phyloP scores from a whole-genome alignment of 30 jellyfish, hydroid and myxozoan genomes.

The Catostylus mosaicus region DNA sequence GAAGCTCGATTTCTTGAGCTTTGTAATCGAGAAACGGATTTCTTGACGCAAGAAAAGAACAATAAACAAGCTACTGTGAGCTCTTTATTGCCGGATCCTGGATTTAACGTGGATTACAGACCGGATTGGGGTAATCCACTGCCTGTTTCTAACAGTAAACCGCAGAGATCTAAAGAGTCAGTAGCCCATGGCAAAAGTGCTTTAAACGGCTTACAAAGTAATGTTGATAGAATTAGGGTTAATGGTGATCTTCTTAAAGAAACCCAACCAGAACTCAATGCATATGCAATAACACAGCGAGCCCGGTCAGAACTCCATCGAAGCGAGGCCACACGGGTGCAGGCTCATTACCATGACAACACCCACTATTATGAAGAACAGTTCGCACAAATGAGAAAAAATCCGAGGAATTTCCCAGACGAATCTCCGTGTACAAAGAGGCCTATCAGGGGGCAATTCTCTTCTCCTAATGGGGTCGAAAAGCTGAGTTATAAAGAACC shows the following conservation, averaged over 20 bases:
- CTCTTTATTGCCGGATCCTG: background rate
- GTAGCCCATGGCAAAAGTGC: background rate
- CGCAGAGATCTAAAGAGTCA: background rate
- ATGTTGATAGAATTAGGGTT: background rate
- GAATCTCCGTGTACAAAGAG: background rate
- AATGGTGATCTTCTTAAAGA: background rate
- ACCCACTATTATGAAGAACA: background rate
- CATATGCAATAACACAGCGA: background rate
- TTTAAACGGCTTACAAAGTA: background rate
- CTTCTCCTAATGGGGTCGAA: constrained; percentile 5
- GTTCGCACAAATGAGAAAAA: background rate
- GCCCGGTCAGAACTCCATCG: background rate
- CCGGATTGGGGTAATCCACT: background rate
- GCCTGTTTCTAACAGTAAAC: background rate
- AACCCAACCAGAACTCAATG: background rate
- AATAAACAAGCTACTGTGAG: background rate
- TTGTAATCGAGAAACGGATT: background rate
- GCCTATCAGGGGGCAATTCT: constrained; percentile 1
- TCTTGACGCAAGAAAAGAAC: background rate
- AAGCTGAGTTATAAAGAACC: background rate
- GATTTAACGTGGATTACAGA: background rate
- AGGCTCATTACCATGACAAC: constrained; percentile 8
- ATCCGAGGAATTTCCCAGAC: background rate
- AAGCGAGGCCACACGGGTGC: constrained; percentile 7
- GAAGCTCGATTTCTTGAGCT: background rate